Evolutionary conservation across 2,888 invertebrate species (phyloP), one percentile per base, ranked within the genome.

Genomic region (Cryptocephalus primarius): DNA sequence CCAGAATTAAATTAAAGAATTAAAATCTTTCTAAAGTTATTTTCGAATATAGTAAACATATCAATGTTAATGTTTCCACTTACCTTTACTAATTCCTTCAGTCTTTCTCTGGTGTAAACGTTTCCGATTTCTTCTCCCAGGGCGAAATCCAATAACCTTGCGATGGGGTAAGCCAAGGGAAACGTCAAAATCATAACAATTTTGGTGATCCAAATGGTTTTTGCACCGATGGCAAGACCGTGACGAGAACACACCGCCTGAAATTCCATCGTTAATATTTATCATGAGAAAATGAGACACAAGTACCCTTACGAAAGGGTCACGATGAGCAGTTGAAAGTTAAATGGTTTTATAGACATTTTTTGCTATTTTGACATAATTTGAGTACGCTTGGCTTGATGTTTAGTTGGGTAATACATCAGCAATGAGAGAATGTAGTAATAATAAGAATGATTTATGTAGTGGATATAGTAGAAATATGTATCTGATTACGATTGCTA

Each of bases 71-170:
- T 40, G 6, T 36, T 12, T 11, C 36, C 46, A 63, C 76, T 75
- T 71, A 92, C 91, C 79, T 84, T 87, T 43, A 99, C 89, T 38
- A 99, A 78, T 64, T 97, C 97, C 73, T 95, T 93, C 14, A 99
- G 77, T 41, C 96, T 80, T 65, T 97, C 96, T 46, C 97, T 77
- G 67, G 93, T 96, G 72, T 97, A 99, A 0, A 95, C 92, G 65
- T 86, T 90, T 45, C 96, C 96, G 52, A 99, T 93, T 74, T 99
- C 97, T 68, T 97, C 96, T 4, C 99, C 99, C n/a, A 97, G 77
- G 55, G 91, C 72, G 56, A 78, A 79, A 70, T 97, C 95, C 61
- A 97, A 73, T 32, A 94, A 67, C 60, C 84, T 85, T 62, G 94
- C 92, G 51, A 94, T 86, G 0, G 97, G 96, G 70, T 82, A 97